Evolutionary conservation across 64 coral and sea anemone species (phyloP).

Genomic region (Hydrozoanthus tunicans): DNA sequence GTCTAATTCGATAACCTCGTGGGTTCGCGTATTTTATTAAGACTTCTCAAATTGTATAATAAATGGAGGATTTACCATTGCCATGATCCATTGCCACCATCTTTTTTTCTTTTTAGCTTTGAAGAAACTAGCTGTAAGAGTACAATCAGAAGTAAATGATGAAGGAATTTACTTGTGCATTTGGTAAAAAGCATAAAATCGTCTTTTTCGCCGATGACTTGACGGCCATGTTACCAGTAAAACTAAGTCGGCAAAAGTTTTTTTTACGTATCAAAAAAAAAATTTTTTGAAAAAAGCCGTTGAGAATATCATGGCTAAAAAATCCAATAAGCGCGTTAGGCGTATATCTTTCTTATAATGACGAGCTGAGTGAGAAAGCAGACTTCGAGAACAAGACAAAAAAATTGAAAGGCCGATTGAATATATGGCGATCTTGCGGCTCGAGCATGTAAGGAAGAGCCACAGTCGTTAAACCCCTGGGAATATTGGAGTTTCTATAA

Average conservation of each 20-base stretch:
- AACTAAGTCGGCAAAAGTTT: too few relatives aligned
- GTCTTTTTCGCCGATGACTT: too few relatives aligned
- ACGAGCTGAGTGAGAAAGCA: neutral
- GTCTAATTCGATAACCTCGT: neutral
- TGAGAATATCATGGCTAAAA: too few relatives aligned
- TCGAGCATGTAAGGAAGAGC: slow-evolving; percentile 13
- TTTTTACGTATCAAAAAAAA: neutral
- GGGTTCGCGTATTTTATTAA: slow-evolving; percentile 19
- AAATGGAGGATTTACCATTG: slow-evolving; percentile 40
- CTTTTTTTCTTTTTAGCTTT: neutral
- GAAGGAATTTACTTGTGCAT: neutral
- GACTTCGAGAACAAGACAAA: slow-evolving; percentile 18
- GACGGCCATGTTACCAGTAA: too few relatives aligned
- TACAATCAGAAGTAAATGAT: slow-evolving; percentile 14
- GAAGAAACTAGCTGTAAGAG: slow-evolving; percentile 28
- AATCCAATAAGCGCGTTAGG: too few relatives aligned
- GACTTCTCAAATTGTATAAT: slow-evolving; percentile 4
- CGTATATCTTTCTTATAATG: too few relatives aligned
- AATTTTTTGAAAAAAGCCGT: neutral
- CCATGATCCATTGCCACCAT: neutral
- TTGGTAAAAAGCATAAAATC: too few relatives aligned
- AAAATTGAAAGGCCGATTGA: slow-evolving; percentile 13
- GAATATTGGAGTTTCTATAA: neutral
- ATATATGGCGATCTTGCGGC: slow-evolving; percentile 19
- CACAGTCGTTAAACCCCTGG: neutral